Evolutionary conservation across 2,888 invertebrate species (phyloP), one percentile per base, ranked within the genome.

Genomic region (Aelia acuminata): DNA sequence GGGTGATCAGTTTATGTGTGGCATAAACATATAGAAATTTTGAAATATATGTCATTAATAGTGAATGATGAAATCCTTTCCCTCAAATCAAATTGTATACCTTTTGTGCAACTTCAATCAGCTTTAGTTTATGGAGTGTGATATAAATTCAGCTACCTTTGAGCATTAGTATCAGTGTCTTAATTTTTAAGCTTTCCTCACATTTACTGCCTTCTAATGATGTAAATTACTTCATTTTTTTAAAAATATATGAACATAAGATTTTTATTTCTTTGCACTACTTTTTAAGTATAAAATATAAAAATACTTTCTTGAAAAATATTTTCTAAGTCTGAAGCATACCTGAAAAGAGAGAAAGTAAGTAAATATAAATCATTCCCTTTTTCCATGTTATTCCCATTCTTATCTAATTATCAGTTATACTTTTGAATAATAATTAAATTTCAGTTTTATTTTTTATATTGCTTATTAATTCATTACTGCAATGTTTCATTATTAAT

Each of bases 271-370:
- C 80, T 80, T 80, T 80, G 80, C 43, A 80, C 80, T 43, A 80
- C 43, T 80, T 43, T 80, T 43, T 43, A 80, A 39, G n/a, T 39
- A 43, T 39, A 80, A 80, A 39, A 43, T 43, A 80, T 11, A 43
- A 80, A 80, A 80, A 80, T 80, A 43, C n/a, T 80, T 80, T 80
- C 80, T 80, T 39, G 80, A 1, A 80, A 80, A 80, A 80, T 80
- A 80, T 80, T 80, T 80, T 80, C 80, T 80, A 80, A 80, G 39
- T 80, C 80, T 80, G 80, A 80, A 80, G 80, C 80, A 80, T 80
- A 80, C 80, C 80, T 80, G 80, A 80, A 80, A 80, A 80, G 39
- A 80, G 80, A 80, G 80, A 80, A 80, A 80, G 39, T 43, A 80
- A 43, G 80, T 80, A 80, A 80, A 80, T 80, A 80, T 80, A 43